These are phyloP conservation scores for Strix occidentalis DNA, from an alignment of 2,797 vertebrate genomes.

Conservation along the genomic window DNA sequence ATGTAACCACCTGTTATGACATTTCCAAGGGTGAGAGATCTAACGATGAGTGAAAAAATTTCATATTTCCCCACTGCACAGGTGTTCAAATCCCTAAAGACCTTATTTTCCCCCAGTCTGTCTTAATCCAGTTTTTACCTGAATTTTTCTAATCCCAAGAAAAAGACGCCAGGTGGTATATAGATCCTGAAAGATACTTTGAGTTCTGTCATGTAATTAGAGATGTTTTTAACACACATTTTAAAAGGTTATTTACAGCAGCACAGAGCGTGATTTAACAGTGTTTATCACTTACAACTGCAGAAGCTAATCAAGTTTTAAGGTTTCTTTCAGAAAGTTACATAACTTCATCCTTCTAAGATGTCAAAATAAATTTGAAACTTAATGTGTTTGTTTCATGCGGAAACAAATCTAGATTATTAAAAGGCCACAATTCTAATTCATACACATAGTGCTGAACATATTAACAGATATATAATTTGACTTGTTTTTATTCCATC, in stretches of 20 bases:
- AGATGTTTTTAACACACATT: conserved; percentile 22
- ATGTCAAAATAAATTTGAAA: neutral
- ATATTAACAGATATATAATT: neutral
- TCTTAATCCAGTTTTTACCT: conserved; percentile 44
- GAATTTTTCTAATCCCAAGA: conserved; percentile 46
- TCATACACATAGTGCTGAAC: neutral
- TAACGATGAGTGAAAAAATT: neutral
- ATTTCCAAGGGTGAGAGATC: conserved; percentile 12
- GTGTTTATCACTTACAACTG: neutral
- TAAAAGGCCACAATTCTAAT: neutral
- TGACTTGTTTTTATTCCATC: neutral
- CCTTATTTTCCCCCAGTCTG: neutral
- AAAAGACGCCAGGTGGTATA: conserved; percentile 50
- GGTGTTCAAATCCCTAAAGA: conserved; percentile 40
- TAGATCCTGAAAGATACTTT: conserved; percentile 4
- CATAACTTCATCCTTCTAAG: neutral
- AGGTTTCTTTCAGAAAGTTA: neutral
- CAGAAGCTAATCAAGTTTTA: neutral
- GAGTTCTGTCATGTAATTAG: conserved; percentile 36
- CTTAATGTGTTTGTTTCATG: accelerated
- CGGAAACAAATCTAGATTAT: neutral
- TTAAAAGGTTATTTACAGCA: conserved; percentile 38
- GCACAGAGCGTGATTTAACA: neutral
- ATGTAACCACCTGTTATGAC: neutral
- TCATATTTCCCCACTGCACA: neutral